Evolutionary conservation across 1,140 invertebrate genomes (phyloP).

Genomic region (Bombyx mandarina): DNA sequence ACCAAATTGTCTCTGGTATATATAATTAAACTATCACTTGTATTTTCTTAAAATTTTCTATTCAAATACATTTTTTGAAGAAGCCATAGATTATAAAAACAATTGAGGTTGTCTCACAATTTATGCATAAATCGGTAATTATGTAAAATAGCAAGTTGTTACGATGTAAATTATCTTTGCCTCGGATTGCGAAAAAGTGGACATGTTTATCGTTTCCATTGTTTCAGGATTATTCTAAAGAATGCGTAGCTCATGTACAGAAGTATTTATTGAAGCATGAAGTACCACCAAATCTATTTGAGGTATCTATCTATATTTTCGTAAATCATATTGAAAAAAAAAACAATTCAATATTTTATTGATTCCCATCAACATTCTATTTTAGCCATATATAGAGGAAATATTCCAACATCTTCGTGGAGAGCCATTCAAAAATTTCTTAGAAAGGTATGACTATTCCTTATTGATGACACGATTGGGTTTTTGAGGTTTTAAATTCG

Average conservation of each 20-base stretch:
- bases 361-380: conserved; percentile 17
- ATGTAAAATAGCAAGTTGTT: too few species aligned
- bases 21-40: too few species aligned
- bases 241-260: conserved; percentile 96
- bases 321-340: neutral
- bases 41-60: too few species aligned
- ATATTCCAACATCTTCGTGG: conserved; percentile 97
- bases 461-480: too few species aligned
- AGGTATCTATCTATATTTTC: conserved; percentile 75
- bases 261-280: conserved; percentile 98
- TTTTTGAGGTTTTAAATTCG: too few species aligned
- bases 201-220: conserved; percentile 19
- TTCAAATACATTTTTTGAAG: too few species aligned
- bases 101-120: too few species aligned
- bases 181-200: too few species aligned
- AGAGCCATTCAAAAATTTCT: conserved; percentile 96
- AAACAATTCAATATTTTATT: neutral
- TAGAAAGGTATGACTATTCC: conserved; percentile 86
- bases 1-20: too few species aligned
- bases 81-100: too few species aligned
- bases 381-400: conserved; percentile 98
- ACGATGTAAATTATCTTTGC: too few species aligned
- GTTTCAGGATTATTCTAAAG: conserved; percentile 96
- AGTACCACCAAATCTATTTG: conserved; percentile 96
- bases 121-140: too few species aligned